These are phyloP conservation scores for Zhuqinia jingwanae DNA, from an alignment of 2,888 invertebrate species.

Conservation along the genomic window DNA sequence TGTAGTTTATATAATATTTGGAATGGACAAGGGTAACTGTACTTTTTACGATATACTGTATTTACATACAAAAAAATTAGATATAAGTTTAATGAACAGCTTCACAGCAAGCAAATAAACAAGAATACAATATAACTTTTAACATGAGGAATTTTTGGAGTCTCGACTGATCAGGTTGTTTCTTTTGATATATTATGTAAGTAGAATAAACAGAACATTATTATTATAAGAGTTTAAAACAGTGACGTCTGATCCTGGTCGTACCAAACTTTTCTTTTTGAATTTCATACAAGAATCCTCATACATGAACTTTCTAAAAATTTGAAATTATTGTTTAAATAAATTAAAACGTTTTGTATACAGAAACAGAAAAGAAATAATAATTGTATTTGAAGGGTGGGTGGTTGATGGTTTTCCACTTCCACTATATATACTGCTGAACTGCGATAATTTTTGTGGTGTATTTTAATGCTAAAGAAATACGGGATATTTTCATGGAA, in stretches of 20 bases:
- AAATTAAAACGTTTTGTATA: neutral
- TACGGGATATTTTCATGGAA: constrained; percentile 61
- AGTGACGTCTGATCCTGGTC: constrained; percentile 44
- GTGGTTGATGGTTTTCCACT: constrained; percentile 42
- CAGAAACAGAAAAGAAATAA: constrained; percentile 1
- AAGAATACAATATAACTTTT: constrained; percentile 27
- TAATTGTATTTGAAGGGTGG: constrained; percentile 21
- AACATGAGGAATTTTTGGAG: constrained; percentile 31
- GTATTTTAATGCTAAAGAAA: constrained; percentile 34
- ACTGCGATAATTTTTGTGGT: constrained; percentile 47
- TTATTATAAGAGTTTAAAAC: constrained; percentile 28
- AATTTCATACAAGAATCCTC: constrained; percentile 39
- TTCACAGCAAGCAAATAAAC: constrained; percentile 53
- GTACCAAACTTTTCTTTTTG: constrained; percentile 22
- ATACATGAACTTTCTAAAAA: constrained; percentile 2
- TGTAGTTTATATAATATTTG: constrained; percentile 58
- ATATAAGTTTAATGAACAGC: constrained; percentile 49
- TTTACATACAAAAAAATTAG: constrained; percentile 58
- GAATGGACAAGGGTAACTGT: constrained; percentile 72
- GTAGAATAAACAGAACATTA: constrained; percentile 18
- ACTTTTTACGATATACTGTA: constrained; percentile 72
- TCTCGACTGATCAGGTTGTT: constrained; percentile 62
- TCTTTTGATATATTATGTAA: constrained; percentile 11
- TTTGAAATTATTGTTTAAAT: neutral
- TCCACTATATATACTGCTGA: constrained; percentile 52